Evolutionary conservation across 2,797 vertebrate genomes (phyloP).

Genomic region (Chaetophractus vellerosus): DNA sequence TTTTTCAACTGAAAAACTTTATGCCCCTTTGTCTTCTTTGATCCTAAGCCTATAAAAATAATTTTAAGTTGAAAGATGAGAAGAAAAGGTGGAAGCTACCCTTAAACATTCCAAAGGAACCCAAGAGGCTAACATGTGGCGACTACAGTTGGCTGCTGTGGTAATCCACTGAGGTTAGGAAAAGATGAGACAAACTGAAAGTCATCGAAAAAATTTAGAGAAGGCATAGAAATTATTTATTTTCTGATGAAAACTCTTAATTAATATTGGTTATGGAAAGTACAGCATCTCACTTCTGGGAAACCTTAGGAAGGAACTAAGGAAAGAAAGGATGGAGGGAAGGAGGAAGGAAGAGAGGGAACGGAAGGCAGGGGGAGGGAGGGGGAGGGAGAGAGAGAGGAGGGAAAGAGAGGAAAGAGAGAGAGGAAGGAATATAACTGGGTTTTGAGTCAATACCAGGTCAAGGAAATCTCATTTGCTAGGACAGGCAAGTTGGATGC

Average conservation of each 20-base stretch:
- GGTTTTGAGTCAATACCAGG: not conserved
- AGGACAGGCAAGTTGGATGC: not conserved
- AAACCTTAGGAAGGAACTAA: not conserved
- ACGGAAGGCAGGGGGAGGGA: not conserved
- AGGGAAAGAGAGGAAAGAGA: not conserved
- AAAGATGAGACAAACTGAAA: conserved; percentile 44
- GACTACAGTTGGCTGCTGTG: not conserved
- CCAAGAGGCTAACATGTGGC: conserved; percentile 18
- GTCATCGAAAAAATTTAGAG: conserved; percentile 54
- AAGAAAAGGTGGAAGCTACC: not conserved
- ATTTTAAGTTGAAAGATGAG: conserved; percentile 27
- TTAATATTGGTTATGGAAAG: not conserved
- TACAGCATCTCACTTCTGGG: conserved; percentile 1
- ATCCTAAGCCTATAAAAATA: not conserved
- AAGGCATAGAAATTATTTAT: conserved; percentile 40
- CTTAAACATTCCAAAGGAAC: not conserved
- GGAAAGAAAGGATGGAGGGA: not conserved
- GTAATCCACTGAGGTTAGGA: conserved; percentile 15
- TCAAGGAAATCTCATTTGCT: conserved; percentile 23
- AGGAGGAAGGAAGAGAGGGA: not conserved
- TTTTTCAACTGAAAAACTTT: conserved; percentile 39
- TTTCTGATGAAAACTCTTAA: conserved; percentile 38
- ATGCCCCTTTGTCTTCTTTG: not conserved
- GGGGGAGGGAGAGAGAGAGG: not conserved
- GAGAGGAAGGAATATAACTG: not conserved